Percentiles rank a stretch among this genome's conserved stretches.
Evolutionary conservation across 2,888 invertebrate species (phyloP).

Genomic region (Venustoraphidia nigricollis): DNA sequence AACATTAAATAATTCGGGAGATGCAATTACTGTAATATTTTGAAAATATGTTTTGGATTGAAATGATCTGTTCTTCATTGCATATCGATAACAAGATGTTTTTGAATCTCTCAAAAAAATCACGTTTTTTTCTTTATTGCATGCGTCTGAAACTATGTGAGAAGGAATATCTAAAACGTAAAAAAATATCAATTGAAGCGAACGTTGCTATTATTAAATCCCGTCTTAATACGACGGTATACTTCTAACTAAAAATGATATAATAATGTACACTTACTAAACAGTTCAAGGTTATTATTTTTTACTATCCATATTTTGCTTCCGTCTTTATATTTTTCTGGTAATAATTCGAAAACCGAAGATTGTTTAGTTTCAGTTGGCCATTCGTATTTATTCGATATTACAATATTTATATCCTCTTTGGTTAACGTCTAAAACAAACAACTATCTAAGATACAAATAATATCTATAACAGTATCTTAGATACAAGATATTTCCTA

Average conservation of each 20-base stretch:
- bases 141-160: constrained; percentile 20
- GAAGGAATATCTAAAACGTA: constrained; percentile 21
- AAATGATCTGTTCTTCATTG: constrained; percentile 21
- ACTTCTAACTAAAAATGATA: not conserved
- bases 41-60: constrained; percentile 9
- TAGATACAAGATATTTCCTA: too few relatives aligned
- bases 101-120: constrained; percentile 29
- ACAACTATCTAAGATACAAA: too few relatives aligned
- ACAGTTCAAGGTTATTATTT: constrained; percentile 12
- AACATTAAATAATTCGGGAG: constrained; percentile 18
- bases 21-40: constrained; percentile 19
- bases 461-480: too few relatives aligned
- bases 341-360: not conserved
- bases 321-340: constrained; percentile 9
- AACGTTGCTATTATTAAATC: too few relatives aligned
- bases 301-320: constrained; percentile 15
- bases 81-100: constrained; percentile 24
- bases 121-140: constrained; percentile 24
- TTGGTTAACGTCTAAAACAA: constrained; percentile 16
- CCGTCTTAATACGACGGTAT: too few relatives aligned
- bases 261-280: constrained; percentile 15
- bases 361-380: not conserved
- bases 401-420: constrained; percentile 13
- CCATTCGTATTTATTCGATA: constrained; percentile 9
- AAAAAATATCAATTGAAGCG: constrained; percentile 1